Base-by-base conservation (phyloP, 2,888 invertebrate species). In the Agrochola macilenta region DNA sequence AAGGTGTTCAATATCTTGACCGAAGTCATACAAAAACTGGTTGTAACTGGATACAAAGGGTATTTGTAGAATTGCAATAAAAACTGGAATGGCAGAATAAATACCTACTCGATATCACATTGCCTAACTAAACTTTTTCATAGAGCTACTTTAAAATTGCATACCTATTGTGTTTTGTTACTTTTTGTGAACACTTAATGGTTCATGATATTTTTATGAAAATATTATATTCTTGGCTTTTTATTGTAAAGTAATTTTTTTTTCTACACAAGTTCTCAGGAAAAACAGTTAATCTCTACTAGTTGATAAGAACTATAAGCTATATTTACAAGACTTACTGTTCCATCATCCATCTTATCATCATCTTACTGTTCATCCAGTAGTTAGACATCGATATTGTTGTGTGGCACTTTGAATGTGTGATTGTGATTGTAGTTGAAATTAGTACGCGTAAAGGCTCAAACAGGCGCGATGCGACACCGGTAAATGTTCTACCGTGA, bases 1-100 rank as follows among this genome's bases (percentile, higher is more conserved):
- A 78, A 74, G 78, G 76, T 76, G 69, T 61, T 64, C 74, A 70
- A 75, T 79, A 74, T 76, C 71, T 81, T 79, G 61, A 54, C 60
- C 9, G 68, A 57, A 63, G 64, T 39, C n/a, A 30, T 20, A 70
- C 35, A 86, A 86, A 86, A 86, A 86, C 54, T 83, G 1, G 79
- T 75, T 76, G 88, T 86, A 80, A 82, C 69, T 79, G 69, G 78
- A 81, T 87, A 87, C 76, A 86, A 69, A 65, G 26, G 35, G 71
- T 69, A 85, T 82, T 82, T 78, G 78, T 68, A 74, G 69, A 72
- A 75, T 84, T 70, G 43, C 17, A 35, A 26, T 60, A 83, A 83
- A 76, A 83, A 86, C 46, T 63, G 17, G 72, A 66, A 52, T 52
- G 7, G 23, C 8, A 7, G 12, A 43, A 75, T 86, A 66, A 72